phyloP scores from a whole-genome alignment of 2,113 vertebrate species.

The Platycercus adscitus region DNA sequence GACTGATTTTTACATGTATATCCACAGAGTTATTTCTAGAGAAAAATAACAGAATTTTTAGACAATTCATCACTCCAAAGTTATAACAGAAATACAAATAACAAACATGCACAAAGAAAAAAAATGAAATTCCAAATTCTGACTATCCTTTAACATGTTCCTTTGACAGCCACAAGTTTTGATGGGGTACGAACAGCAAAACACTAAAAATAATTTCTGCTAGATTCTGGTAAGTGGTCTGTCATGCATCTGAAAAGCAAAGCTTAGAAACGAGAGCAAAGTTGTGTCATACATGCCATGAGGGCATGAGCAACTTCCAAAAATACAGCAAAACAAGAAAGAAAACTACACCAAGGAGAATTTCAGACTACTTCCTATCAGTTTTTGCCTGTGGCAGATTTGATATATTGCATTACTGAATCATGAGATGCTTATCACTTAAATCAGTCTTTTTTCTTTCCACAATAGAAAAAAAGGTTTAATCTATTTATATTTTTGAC shows the following conservation, averaged over 20 bases:
- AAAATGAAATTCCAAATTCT: not conserved
- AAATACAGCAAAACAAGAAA: not conserved
- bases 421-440: not conserved
- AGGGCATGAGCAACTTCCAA: not conserved
- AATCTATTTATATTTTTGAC: not conserved
- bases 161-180: not conserved
- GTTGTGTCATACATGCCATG: not conserved
- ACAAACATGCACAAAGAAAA: not conserved
- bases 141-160: not conserved
- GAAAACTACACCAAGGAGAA: not conserved
- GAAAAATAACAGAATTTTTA: not conserved
- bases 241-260: not conserved
- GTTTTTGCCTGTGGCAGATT: not conserved
- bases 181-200: not conserved
- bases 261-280: slow-evolving; percentile 2
- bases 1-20: not conserved
- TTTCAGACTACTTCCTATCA: not conserved
- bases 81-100: not conserved
- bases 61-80: not conserved
- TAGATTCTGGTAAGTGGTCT: not conserved
- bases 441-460: not conserved
- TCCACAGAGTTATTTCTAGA: not conserved
- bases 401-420: not conserved
- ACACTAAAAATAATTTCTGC: not conserved
- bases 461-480: not conserved